A percentile compares a stretch with the other conserved stretches of the same genome.
Evolutionary conservation across 2,113 vertebrate genomes (phyloP).

Genomic region (Perca schrenkii): DNA sequence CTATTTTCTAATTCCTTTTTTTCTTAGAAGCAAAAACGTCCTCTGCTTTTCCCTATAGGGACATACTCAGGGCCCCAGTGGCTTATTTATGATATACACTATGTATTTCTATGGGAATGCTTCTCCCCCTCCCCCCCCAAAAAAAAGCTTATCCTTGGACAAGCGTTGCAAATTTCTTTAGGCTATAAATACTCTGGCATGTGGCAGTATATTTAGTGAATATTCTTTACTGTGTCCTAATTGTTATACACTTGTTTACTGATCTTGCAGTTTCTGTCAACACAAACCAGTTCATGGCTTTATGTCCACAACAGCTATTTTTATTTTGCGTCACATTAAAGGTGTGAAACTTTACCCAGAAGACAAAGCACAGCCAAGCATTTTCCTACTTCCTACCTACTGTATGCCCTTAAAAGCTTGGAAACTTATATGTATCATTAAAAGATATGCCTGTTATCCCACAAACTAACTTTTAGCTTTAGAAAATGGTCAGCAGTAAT

Average conservation of each 20-base stretch:
- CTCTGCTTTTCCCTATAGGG: slow-evolving; percentile 43
- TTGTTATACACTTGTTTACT: background rate
- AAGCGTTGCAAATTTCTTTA: slow-evolving; percentile 1
- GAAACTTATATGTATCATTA: background rate
- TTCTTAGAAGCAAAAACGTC: slow-evolving; percentile 38
- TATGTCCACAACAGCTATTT: slow-evolving; percentile 13
- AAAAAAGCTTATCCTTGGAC: slow-evolving; percentile 12
- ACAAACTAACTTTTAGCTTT: background rate
- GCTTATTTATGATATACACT: slow-evolving; percentile 8
- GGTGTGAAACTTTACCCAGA: background rate
- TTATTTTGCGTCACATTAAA: slow-evolving; percentile 11
- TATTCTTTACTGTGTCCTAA: background rate
- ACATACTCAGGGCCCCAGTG: background rate
- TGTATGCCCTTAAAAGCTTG: background rate
- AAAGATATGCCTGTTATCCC: background rate
- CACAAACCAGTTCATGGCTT: background rate
- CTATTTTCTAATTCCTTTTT: slow-evolving; percentile 62
- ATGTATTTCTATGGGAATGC: slow-evolving; percentile 26
- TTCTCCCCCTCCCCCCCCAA: no score
- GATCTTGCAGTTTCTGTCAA: background rate
- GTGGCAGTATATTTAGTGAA: background rate
- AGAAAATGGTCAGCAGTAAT: background rate
- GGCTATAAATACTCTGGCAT: slow-evolving; percentile 8
- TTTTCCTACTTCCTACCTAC: background rate
- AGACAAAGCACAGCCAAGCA: background rate